phyloP scores from a whole-genome alignment of 2,888 invertebrate genomes.

The Pseudoips prasinana region DNA sequence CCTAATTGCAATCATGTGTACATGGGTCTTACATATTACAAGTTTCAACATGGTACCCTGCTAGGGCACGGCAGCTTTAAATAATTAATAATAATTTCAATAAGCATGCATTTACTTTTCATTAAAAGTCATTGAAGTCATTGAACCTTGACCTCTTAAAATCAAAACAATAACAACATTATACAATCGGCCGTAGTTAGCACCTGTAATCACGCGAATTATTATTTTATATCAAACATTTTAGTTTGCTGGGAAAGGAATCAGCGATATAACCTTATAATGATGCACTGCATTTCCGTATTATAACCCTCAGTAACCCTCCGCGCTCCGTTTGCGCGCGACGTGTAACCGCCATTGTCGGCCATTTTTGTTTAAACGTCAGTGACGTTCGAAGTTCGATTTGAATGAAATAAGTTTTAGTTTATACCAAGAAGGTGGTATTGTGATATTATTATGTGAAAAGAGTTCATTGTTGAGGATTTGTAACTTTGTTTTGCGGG shows the following conservation, averaged over 20 bases:
- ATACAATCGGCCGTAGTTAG: too few species aligned
- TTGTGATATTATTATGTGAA: background rate
- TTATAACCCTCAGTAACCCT: slow-evolving; percentile 48
- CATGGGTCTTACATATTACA: too few species aligned
- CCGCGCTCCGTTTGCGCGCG: slow-evolving; percentile 54
- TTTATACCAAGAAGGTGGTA: background rate
- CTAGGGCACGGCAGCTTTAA: too few species aligned
- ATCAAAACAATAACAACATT: too few species aligned
- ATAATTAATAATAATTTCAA: too few species aligned
- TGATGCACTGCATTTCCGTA: slow-evolving; percentile 31
- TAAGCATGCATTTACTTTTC: too few species aligned
- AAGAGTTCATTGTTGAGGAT: slow-evolving; percentile 24
- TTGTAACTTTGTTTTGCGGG: slow-evolving; percentile 24
- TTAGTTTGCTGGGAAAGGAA: slow-evolving; percentile 21
- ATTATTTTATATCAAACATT: background rate
- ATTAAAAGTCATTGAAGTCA: too few species aligned
- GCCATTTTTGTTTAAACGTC: slow-evolving; percentile 38
- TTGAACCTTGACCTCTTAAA: slow-evolving; percentile 4
- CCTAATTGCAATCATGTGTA: too few species aligned
- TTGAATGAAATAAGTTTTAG: slow-evolving; percentile 11
- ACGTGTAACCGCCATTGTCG: slow-evolving; percentile 39
- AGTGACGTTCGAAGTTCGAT: slow-evolving; percentile 11
- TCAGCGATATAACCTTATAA: slow-evolving; percentile 23
- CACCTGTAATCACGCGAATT: too few species aligned
- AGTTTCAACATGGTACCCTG: too few species aligned